Base-by-base conservation (phyloP, 2,113 vertebrate genomes). In the Alethe castanea region DNA sequence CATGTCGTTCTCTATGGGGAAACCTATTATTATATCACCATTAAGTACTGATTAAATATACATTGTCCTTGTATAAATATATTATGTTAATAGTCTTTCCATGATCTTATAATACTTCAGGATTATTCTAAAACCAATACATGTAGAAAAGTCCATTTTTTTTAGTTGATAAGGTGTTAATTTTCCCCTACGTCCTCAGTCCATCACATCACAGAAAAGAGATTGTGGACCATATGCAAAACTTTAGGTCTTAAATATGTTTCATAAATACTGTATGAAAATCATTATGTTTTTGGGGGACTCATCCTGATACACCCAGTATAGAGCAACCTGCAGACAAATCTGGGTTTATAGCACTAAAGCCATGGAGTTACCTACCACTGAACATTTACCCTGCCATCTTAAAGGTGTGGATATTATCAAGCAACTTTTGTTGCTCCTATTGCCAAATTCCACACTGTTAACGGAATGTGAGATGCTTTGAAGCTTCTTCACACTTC, bases 21-120 rank as follows among this genome's bases (percentile, higher is more conserved):
- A 92, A 67, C 72, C 67, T 95, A 94, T 94, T 95, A 95, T 95
- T 96, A 94, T 92, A 96, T 92, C 92, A 86, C 60, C 60, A 95
- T 95, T 95, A 93, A 90, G 38, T 83, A 88, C 67, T 92, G 64
- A 95, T 95, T 94, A 96, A 97, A 95, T 88, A 94, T 92, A 67
- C 64, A 90, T 88, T 81, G 91, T 88, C 86, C 60, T 94, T 92
- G 67, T 90, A 94, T 86, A 95, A 96, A 93, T 95, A 92, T 70
- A 88, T 90, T 88, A 94, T 88, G 82, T 22, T 96, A 93, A 93
- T 93, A 83, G 77, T 62, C 56, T 33, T 94, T 90, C 47, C 64
- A 93, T 92, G 86, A 81, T 90, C 64, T 94, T 81, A 81, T 88
- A 93, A 90, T 83, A 74, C 67, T 93, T 88, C 38, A 70, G 76